A percentile compares a stretch with the other conserved stretches of the same genome.
These are phyloP conservation scores for Mayetiola destructor DNA, from an alignment of 2,888 invertebrate genomes.

Conservation along the genomic window DNA sequence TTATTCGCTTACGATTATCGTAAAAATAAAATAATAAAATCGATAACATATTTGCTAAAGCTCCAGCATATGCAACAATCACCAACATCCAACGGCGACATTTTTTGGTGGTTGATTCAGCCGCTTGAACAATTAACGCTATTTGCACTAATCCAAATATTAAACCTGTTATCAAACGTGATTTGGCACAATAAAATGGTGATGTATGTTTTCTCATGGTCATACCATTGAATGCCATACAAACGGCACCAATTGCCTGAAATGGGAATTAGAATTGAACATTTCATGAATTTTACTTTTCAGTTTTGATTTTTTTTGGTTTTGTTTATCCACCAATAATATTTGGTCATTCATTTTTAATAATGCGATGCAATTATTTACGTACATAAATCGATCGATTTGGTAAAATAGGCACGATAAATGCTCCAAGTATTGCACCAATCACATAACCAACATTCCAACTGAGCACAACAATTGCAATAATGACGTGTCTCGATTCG, in stretches of 20 bases:
- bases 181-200: not conserved
- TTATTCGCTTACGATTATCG: not conserved
- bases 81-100: not conserved
- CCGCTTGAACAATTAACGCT: not conserved
- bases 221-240: not conserved
- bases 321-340: too few species aligned
- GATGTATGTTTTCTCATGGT: not conserved
- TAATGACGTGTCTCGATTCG: not conserved
- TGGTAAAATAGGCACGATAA: not conserved
- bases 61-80: not conserved
- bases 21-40: not conserved
- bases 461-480: conserved; percentile 1
- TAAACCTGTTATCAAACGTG: not conserved
- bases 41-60: not conserved
- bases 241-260: not conserved
- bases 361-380: not conserved
- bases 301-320: too few species aligned
- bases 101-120: conserved; percentile 1
- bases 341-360: not conserved
- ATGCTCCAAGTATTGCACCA: not conserved
- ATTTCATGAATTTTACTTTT: too few species aligned
- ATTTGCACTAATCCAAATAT: not conserved
- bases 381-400: not conserved
- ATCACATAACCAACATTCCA: not conserved
- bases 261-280: not conserved